Conservation (phyloP, 2,888 invertebrate species). For the Perizoma affinitatum region DNA sequence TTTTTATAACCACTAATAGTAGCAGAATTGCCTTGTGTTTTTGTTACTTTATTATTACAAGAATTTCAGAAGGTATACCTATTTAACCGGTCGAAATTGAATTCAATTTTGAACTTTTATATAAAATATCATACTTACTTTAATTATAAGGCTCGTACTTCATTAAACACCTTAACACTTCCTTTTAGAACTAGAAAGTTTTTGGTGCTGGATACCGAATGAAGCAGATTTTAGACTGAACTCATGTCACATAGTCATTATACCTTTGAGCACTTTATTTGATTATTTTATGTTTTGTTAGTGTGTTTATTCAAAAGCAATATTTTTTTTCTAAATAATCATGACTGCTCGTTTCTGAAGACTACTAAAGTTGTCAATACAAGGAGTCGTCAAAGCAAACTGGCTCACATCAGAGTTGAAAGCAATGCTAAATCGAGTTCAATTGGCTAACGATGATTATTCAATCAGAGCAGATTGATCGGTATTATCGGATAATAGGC, state of each 20-base stretch:
- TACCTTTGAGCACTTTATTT: too few relatives aligned
- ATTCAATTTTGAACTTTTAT: not conserved
- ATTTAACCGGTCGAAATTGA: not conserved
- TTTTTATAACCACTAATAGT: constrained; percentile 24
- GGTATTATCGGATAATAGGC: constrained; percentile 78
- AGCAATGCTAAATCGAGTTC: constrained; percentile 67
- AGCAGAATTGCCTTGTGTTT: constrained; percentile 13
- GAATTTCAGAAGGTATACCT: not conserved
- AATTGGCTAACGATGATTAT: constrained; percentile 83
- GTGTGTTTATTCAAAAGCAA: too few relatives aligned
- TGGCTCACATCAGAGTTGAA: constrained; percentile 35
- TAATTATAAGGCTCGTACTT: too few relatives aligned
- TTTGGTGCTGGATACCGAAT: too few relatives aligned
- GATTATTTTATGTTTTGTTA: too few relatives aligned
- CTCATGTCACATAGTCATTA: too few relatives aligned
- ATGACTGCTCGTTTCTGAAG: not conserved
- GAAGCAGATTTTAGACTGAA: too few relatives aligned
- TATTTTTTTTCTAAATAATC: too few relatives aligned
- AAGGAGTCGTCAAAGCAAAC: constrained; percentile 30
- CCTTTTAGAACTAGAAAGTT: too few relatives aligned
- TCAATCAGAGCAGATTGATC: constrained; percentile 82
- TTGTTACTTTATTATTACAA: constrained; percentile 7
- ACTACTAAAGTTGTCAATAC: constrained; percentile 18
- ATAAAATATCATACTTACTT: too few relatives aligned
- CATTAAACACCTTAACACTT: too few relatives aligned